A percentile compares a stretch with the other conserved stretches of the same genome.
Conservation (phyloP, 2,113 vertebrate species). For the Hypanus sabinus region DNA sequence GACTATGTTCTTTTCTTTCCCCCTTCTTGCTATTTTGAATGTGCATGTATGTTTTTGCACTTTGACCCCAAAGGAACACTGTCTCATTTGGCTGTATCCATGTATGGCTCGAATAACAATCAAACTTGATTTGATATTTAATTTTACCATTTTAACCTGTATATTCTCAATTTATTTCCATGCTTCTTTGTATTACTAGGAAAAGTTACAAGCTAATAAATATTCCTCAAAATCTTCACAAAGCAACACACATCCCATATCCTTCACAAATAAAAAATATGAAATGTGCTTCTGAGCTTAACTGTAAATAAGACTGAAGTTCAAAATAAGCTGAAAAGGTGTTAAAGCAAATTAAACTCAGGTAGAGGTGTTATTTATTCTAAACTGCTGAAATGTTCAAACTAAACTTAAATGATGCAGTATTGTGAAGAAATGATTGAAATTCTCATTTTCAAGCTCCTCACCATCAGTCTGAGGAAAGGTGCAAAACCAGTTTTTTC, state of each 20-base stretch:
- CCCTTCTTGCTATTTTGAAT: too few species aligned
- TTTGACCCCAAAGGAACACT: too few species aligned
- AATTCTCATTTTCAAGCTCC: too few species aligned
- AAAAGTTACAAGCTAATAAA: neutral
- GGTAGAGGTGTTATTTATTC: neutral
- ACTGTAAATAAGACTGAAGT: neutral
- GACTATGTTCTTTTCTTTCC: too few species aligned
- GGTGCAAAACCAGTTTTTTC: neutral
- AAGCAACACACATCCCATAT: too few species aligned
- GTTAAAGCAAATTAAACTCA: neutral
- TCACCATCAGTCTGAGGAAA: neutral
- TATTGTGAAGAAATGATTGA: neutral
- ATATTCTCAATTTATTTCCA: neutral
- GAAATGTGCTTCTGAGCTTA: neutral
- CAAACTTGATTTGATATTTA: neutral
- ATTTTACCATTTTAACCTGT: neutral
- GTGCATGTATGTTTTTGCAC: too few species aligned
- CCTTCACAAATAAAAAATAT: neutral
- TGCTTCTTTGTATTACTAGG: neutral
- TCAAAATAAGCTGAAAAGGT: neutral
- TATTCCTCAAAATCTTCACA: neutral
- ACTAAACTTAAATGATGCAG: neutral
- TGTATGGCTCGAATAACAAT: too few species aligned
- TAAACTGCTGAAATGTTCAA: neutral
- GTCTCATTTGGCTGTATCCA: too few species aligned